A percentile compares a stretch with the other conserved stretches of the same genome.
phyloP scores from a whole-genome alignment of 2,797 vertebrate species.

The Bradypodion ventrale region DNA sequence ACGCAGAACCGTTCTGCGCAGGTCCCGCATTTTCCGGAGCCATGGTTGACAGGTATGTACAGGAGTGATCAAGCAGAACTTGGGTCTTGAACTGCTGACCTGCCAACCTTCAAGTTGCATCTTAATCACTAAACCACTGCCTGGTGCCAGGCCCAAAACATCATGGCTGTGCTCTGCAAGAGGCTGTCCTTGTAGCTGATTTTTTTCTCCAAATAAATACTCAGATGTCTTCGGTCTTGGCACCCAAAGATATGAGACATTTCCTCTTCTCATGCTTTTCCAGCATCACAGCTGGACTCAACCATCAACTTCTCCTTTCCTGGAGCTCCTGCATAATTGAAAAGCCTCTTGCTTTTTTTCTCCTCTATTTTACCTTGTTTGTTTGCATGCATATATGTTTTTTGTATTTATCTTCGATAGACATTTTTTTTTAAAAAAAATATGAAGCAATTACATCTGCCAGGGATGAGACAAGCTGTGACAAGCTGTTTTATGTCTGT shows the following conservation, averaged over 20 bases:
- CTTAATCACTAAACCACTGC: too few relatives aligned
- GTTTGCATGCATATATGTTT: constrained; percentile 47
- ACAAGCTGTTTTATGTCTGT: constrained; percentile 79
- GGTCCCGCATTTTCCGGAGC: too few relatives aligned
- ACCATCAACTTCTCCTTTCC: constrained; percentile 50
- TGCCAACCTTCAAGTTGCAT: too few relatives aligned
- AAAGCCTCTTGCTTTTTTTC: constrained; percentile 56
- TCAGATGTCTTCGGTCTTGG: constrained; percentile 26
- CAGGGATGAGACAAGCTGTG: constrained; percentile 74
- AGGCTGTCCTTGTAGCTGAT: constrained; percentile 2
- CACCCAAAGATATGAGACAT: constrained; percentile 54
- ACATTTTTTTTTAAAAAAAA: too few relatives aligned
- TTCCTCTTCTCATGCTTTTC: constrained; percentile 33
- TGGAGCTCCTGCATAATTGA: constrained; percentile 61
- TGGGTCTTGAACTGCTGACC: too few relatives aligned
- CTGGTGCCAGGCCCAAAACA: not conserved
- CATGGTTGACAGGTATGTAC: too few relatives aligned
- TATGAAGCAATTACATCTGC: constrained; percentile 80
- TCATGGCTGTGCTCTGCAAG: constrained; percentile 31
- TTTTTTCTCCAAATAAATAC: not conserved
- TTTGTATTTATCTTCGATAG: constrained; percentile 75
- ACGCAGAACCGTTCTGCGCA: too few relatives aligned
- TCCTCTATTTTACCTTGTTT: constrained; percentile 30
- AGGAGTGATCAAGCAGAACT: too few relatives aligned
- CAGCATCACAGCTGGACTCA: constrained; percentile 59